Conservation (phyloP, 2,113 vertebrate genomes). For the Stercorarius parasiticus region DNA sequence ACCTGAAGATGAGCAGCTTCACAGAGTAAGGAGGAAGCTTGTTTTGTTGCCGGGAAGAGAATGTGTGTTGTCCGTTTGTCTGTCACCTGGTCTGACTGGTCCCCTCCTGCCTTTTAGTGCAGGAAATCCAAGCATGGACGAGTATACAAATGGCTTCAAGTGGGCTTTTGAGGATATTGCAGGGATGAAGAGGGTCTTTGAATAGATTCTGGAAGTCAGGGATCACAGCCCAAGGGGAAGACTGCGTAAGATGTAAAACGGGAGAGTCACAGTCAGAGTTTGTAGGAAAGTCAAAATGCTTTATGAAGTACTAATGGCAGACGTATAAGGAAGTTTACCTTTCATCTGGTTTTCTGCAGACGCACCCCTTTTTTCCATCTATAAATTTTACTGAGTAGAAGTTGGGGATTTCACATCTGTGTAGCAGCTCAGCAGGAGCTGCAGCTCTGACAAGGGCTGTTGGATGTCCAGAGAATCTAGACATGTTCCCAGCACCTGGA, state of each 20-base stretch:
- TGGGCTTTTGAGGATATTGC: neutral
- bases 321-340: neutral
- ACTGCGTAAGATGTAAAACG: neutral
- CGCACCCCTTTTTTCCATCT: neutral
- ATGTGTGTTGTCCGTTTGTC: neutral
- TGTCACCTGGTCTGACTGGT: neutral
- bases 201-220: neutral
- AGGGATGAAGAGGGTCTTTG: neutral
- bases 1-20: neutral
- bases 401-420: slow-evolving; percentile 15
- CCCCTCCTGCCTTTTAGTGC: neutral
- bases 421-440: slow-evolving; percentile 22
- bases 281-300: neutral
- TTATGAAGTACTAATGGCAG: slow-evolving; percentile 5
- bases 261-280: neutral
- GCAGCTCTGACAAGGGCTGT: neutral
- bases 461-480: neutral
- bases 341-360: slow-evolving; percentile 25
- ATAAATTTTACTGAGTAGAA: slow-evolving; percentile 28
- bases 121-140: neutral
- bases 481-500: slow-evolving; percentile 7
- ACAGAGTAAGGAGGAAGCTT: neutral
- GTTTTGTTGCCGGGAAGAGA: neutral
- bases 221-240: neutral
- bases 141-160: neutral